phyloP scores from a whole-genome alignment of 2,888 invertebrate species.

The Tolmerus cingulatus region DNA sequence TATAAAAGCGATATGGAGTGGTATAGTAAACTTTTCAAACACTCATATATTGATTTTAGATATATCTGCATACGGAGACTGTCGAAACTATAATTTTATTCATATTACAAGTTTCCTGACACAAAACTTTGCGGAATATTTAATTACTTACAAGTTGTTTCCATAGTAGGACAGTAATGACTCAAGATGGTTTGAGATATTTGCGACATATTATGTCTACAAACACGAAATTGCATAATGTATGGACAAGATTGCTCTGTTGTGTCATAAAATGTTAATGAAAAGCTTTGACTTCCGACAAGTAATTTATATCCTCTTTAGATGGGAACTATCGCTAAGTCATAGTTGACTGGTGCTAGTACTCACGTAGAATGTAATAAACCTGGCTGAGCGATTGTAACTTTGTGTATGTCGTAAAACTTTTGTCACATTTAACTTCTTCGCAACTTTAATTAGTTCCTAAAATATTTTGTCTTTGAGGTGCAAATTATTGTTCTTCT shows the following conservation, averaged over 20 bases:
- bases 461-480: background rate
- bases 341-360: background rate
- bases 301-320: background rate
- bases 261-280: background rate
- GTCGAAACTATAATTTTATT: too few relatives aligned
- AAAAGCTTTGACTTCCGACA: background rate
- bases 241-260: background rate
- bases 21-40: too few relatives aligned
- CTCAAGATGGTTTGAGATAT: background rate
- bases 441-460: slow-evolving; percentile 12
- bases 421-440: background rate
- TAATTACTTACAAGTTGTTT: too few relatives aligned
- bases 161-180: too few relatives aligned
- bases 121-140: too few relatives aligned
- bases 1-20: too few relatives aligned
- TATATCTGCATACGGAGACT: too few relatives aligned
- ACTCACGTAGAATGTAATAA: background rate
- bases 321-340: background rate
- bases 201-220: background rate
- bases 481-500: slow-evolving; percentile 5
- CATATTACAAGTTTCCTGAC: too few relatives aligned
- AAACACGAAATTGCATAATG: background rate
- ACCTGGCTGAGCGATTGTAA: background rate
- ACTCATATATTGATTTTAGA: too few relatives aligned
- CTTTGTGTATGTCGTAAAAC: background rate